These are phyloP conservation scores for Dicerorhinus sumatrensis DNA, from an alignment of 2,113 vertebrate genomes.

Conservation along the genomic window DNA sequence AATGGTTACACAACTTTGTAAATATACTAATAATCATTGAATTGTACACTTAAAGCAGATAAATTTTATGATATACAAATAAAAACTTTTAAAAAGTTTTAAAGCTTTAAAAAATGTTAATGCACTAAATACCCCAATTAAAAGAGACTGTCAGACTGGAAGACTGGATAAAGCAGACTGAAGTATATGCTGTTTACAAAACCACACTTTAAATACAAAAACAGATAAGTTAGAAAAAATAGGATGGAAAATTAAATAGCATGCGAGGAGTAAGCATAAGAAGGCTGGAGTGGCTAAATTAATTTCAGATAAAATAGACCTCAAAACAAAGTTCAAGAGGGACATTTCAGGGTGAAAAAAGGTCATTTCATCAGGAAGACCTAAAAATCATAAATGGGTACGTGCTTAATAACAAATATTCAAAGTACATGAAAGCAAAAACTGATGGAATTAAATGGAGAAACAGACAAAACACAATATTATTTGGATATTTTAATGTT, in stretches of 20 bases:
- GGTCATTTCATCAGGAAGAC: background rate
- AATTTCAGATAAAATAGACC: background rate
- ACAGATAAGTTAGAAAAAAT: background rate
- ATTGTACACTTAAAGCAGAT: background rate
- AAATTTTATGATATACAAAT: background rate
- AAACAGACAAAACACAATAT: background rate
- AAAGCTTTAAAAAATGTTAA: background rate
- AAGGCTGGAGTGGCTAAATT: background rate
- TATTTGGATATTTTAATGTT: background rate
- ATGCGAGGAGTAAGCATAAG: background rate
- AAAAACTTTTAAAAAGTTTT: background rate
- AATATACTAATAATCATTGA: background rate
- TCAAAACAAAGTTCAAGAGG: background rate
- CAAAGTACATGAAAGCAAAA: background rate
- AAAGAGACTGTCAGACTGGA: background rate
- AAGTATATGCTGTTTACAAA: background rate
- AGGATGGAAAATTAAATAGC: background rate
- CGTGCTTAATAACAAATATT: background rate
- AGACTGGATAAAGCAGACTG: background rate
- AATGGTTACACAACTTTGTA: background rate
- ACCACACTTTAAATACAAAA: background rate
- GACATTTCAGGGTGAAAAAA: background rate
- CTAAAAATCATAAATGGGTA: background rate
- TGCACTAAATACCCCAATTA: background rate
- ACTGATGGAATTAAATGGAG: background rate